Evolutionary conservation across 92 coral and sea anemone species (phyloP), one percentile per base, ranked within the genome.

Genomic region (Zoanthus solanderi): DNA sequence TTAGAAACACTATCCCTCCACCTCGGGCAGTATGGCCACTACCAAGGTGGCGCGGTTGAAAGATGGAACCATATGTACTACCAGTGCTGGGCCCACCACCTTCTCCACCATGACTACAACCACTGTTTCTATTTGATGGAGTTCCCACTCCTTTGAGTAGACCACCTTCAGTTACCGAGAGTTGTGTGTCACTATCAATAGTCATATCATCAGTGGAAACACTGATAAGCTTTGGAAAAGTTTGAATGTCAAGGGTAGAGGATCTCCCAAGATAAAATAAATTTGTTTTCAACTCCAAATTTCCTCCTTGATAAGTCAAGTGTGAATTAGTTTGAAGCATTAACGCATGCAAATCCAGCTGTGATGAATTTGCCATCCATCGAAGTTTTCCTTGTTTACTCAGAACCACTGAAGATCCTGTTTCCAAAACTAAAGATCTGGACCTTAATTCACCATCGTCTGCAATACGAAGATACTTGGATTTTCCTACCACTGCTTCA

Each of bases 101-200:
- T 81, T 92, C 83, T 23, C 94, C 94, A 9, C 94, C 94, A 47
- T 92, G 90, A 31, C 94, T 88, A 42, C 92, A 87, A 13, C 94
- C 94, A 54, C 90, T 78, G 6, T 91, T 89, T 30, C 89, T 53
- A 6, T 58, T 74, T 17, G 87, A 18, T 63, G 87, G 72, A 71
- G 85, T 78, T 31, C 94, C 94, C 47, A 86, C 86, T 9, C 92
- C 94, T 44, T 75, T 80, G 5, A 54, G 46, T 30, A 85, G 73
- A 3, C 94, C 94, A 17, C 92, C 92, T 18, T 76, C 94, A 13
- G 92, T 85, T 32, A 90, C 94, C 44, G 83, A 83, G 29, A 92
- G 65, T 54, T 68, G 75, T 29, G 94, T 87, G 28, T 79, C 60
- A 57, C 90, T 92, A 31, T 89, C 89, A 37, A 92, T 82, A 46